Evolutionary conservation across 2,113 vertebrate genomes (phyloP), one percentile per base, ranked within the genome.

Genomic region (Electrona antarctica): DNA sequence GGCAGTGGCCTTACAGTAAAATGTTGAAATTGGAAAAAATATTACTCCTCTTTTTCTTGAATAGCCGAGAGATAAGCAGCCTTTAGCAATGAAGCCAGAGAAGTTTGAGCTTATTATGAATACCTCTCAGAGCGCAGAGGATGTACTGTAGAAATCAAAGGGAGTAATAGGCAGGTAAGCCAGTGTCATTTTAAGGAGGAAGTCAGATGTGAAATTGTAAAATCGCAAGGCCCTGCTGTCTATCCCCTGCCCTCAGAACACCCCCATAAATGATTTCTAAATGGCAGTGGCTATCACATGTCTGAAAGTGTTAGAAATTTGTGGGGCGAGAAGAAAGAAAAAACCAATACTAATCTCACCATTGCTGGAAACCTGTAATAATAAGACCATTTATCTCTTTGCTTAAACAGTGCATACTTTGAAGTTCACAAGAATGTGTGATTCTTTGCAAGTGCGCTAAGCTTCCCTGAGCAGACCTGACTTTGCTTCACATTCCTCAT

Each of bases 131-230:
- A 91, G 92, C 85, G 84, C 90, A 91, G 87, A 93, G 89, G 85
- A 85, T 83, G 91, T 80, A 84, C 73, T 88, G 85, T 69, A 50
- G 88, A 92, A 94, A 90, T 89, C 90, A 93, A 94, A 94, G 91
- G 87, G 85, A 88, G 86, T 93, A 93, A 93, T 90, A 90, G 89
- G 60, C 74, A 86, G 72, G 80, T 92, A 87, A 82, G 71, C 89
- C 90, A 82, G 78, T 91, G 87, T 92, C 81, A 93, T 94, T 93
- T 94, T 89, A 84, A 90, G 85, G 85, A 87, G 86, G 90, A 94
- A 94, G 81, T 83, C 92, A 89, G 90, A 91, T 94, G 92, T 93
- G 91, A 95, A 95, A 94, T 89, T 94, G 90, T 93, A 87, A 95
- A 94, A 92, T 86, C 70, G 79, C 74, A 74, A 85, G 86, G 75